Evolutionary conservation across 2,888 invertebrate genomes (phyloP).

Genomic region (Troides helena): DNA sequence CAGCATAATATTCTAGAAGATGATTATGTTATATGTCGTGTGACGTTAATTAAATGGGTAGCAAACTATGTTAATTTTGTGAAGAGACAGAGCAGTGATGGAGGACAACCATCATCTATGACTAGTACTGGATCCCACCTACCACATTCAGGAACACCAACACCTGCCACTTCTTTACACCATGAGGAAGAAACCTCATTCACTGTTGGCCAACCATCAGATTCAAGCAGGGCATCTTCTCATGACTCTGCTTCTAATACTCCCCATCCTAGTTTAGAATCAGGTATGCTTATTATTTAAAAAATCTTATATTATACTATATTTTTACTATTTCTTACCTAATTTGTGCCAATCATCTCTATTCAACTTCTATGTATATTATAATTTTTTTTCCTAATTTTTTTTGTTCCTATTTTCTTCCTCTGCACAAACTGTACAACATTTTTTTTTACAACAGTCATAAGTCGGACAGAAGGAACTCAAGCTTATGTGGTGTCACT

Average conservation of each 20-base stretch:
- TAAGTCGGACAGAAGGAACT: too few species aligned
- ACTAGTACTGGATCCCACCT: conserved; percentile 68
- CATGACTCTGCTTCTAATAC: conserved; percentile 76
- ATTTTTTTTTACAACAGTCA: too few species aligned
- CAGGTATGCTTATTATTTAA: conserved; percentile 56
- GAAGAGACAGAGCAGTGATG: conserved; percentile 80
- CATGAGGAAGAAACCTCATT: conserved; percentile 76
- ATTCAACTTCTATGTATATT: too few species aligned
- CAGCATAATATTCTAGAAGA: conserved; percentile 86
- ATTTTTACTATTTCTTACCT: too few species aligned
- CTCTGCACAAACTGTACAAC: too few species aligned
- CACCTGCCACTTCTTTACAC: conserved; percentile 62
- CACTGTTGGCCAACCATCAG: conserved; percentile 71
- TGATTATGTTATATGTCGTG: conserved; percentile 86
- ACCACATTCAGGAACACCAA: conserved; percentile 64
- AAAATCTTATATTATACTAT: too few species aligned
- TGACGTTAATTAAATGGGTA: conserved; percentile 94
- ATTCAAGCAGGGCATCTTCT: conserved; percentile 74
- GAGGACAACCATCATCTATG: conserved; percentile 72
- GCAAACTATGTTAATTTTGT: conserved; percentile 90
- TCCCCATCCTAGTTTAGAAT: conserved; percentile 82
- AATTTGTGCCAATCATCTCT: too few species aligned
- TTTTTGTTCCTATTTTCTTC: too few species aligned
- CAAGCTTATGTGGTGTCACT: too few species aligned
- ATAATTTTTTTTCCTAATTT: too few species aligned